phyloP scores from a whole-genome alignment of 2,888 invertebrate genomes.

The Brenthis hecate region DNA sequence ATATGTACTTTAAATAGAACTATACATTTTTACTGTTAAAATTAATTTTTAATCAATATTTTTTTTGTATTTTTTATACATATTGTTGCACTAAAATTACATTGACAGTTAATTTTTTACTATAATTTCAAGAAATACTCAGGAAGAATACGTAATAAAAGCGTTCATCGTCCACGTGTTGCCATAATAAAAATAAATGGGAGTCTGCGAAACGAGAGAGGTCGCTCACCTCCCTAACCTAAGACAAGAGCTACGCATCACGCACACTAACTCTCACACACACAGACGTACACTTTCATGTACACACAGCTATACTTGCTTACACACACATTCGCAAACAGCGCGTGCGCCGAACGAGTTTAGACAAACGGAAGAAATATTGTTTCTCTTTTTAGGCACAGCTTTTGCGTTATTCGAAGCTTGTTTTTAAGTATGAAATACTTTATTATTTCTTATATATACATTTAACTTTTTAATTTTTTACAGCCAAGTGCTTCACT shows the following conservation, averaged over 20 bases:
- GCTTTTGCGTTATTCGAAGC: conserved; percentile 51
- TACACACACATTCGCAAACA: conserved; percentile 58
- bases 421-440: conserved; percentile 18
- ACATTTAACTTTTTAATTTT: neutral
- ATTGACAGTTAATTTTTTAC: too few relatives aligned
- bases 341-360: conserved; percentile 79
- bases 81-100: too few relatives aligned
- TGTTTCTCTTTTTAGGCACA: conserved; percentile 77
- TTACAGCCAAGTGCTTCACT: too few relatives aligned
- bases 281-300: conserved; percentile 53
- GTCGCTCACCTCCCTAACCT: conserved; percentile 82
- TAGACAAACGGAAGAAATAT: conserved; percentile 82
- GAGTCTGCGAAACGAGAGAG: conserved; percentile 75
- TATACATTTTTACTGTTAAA: too few relatives aligned
- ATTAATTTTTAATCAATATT: too few relatives aligned
- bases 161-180: conserved; percentile 72
- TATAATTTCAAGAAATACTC: too few relatives aligned
- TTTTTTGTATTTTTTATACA: neutral
- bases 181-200: conserved; percentile 80
- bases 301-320: conserved; percentile 48
- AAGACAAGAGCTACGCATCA: conserved; percentile 79
- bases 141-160: conserved; percentile 73
- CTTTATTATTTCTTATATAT: neutral
- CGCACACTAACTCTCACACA: conserved; percentile 59
- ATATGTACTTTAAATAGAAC: too few relatives aligned